These are phyloP conservation scores for Gephyroberyx darwinii DNA, from an alignment of 2,797 vertebrate species.

Conservation along the genomic window DNA sequence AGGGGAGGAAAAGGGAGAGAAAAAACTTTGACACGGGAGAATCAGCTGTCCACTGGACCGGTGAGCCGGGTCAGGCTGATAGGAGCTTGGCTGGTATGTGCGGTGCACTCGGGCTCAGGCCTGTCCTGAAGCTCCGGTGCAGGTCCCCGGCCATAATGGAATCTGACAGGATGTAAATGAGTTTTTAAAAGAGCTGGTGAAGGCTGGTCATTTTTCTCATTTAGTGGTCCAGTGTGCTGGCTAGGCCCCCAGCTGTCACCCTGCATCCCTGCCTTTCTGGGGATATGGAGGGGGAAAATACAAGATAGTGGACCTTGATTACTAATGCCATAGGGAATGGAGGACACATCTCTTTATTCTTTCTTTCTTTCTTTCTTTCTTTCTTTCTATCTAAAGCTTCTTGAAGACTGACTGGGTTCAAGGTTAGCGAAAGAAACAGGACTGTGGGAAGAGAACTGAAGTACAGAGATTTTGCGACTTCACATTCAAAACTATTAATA, in stretches of 20 bases:
- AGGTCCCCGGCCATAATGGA: constrained; percentile 86
- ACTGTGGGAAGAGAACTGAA: too few relatives aligned
- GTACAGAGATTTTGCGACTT: too few relatives aligned
- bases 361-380: constrained; percentile 20
- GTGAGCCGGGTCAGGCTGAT: constrained; percentile 79
- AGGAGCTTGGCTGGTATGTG: constrained; percentile 76
- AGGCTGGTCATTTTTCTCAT: constrained; percentile 95
- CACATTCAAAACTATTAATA: too few relatives aligned
- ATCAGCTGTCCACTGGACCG: constrained; percentile 73
- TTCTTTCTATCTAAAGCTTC: constrained; percentile 1
- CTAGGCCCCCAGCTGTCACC: constrained; percentile 84
- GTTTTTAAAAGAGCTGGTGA: constrained; percentile 92
- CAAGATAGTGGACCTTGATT: constrained; percentile 84
- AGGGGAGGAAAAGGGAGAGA: constrained; percentile 34
- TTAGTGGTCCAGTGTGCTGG: constrained; percentile 92
- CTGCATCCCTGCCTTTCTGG: constrained; percentile 80
- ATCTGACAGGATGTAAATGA: constrained; percentile 99
- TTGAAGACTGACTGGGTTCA: too few relatives aligned
- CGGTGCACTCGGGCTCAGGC: constrained; percentile 78
- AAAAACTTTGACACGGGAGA: constrained; percentile 70
- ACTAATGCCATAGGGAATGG: constrained; percentile 68
- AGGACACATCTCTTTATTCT: constrained; percentile 28
- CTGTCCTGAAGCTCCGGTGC: constrained; percentile 79
- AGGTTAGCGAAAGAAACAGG: too few relatives aligned
- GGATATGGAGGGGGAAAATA: constrained; percentile 80